Base-by-base conservation (phyloP, 2,113 vertebrate genomes). In the Hyperopisus bebe region DNA sequence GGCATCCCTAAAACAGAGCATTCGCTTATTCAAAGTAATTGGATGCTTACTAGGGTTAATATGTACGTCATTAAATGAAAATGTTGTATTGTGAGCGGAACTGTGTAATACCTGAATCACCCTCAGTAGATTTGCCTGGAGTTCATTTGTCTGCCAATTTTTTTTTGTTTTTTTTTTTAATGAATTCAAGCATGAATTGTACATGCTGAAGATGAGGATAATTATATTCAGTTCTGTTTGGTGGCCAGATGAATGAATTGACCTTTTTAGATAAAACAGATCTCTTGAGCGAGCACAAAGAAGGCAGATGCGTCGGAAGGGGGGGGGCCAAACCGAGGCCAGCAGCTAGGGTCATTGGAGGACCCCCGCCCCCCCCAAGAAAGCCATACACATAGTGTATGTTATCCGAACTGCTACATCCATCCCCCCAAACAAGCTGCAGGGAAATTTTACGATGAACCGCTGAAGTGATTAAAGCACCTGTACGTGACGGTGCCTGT, bases 51-150 rank as follows among this genome's bases (percentile, higher is more conserved):
- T 97, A 95, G 97, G 97, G 97, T 99, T 99, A 99, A 99, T 99
- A 98, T 97, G 97, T 97, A 97, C 97, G 97, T 98, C 97, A 97
- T 99, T 99, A 99, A 98, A 99, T 99, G 98, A 98, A 99, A 99
- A 98, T 97, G 97, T 98, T 97, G 96, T 96, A 97, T 98, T 99
- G 98, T 99, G 97, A 98, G 96, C 95, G 95, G 97, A 96, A 97
- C 97, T 97, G 97, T 98, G 98, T 98, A 97, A 98, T 98, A 98
- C 97, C 97, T 97, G 97, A 97, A 96, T 95, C 95, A 95, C 96
- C 98, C 97, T 99, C 97, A 98, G 97, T 97, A 97, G 98, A 96
- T 96, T 96, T 94, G 95, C 95, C 94, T 94, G 94, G 96, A 97
- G 97, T 96, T 97, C 97, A 97, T 97, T 98, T 97, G 97, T 96